Evolutionary conservation across 2,888 invertebrate species (phyloP).

Genomic region (Tipula unca): DNA sequence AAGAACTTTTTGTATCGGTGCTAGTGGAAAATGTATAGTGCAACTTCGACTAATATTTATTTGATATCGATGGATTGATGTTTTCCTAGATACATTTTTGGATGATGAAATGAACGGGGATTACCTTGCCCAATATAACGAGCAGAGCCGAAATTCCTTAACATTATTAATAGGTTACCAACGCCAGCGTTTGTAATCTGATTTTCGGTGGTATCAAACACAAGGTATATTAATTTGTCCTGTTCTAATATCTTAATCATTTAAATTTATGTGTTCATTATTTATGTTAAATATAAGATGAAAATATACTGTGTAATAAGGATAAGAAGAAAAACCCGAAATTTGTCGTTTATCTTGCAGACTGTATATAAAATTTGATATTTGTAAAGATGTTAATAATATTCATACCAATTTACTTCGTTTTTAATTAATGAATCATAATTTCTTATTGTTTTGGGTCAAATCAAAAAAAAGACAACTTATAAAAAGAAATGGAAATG

Average conservation of each 20-base stretch:
- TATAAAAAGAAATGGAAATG: background rate
- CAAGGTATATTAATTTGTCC: background rate
- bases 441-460: background rate
- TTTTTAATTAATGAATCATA: background rate
- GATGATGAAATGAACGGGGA: too few species aligned
- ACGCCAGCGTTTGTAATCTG: too few species aligned
- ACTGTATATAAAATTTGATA: background rate
- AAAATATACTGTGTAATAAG: background rate
- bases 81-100: too few species aligned
- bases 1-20: too few species aligned
- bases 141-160: too few species aligned
- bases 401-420: background rate
- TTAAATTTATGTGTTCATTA: background rate
- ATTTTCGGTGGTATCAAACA: background rate
- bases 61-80: too few species aligned
- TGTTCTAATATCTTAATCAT: background rate
- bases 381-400: background rate
- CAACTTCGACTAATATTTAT: too few species aligned
- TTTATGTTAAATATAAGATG: background rate
- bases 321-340: background rate
- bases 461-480: background rate
- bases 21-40: too few species aligned
- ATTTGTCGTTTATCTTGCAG: background rate
- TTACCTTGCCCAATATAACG: too few species aligned
- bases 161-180: too few species aligned